Percentiles rank a stretch among this genome's conserved stretches.
Evolutionary conservation across 2,113 vertebrate species (phyloP).

Genomic region (Pelecanus crispus): DNA sequence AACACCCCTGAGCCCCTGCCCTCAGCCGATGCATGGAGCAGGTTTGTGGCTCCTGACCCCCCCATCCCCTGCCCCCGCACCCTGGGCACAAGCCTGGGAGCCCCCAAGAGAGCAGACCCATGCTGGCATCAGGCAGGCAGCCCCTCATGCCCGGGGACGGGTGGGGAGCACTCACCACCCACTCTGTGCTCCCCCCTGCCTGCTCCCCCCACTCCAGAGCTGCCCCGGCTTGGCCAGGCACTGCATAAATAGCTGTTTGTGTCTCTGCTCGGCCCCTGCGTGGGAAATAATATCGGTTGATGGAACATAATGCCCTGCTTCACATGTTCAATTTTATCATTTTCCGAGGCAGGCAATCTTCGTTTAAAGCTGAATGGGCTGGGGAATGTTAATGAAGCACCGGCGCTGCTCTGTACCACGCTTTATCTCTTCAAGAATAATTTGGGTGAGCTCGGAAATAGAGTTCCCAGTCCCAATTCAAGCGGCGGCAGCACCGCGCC

Average conservation of each 20-base stretch:
- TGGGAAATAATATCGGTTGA: conserved; percentile 64
- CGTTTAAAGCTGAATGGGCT: conserved; percentile 66
- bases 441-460: conserved; percentile 67
- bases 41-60: neutral
- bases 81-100: neutral
- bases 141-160: neutral
- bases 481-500: conserved; percentile 43
- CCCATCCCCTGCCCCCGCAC: neutral
- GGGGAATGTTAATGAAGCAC: conserved; percentile 66
- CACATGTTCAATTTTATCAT: conserved; percentile 69
- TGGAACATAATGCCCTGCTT: conserved; percentile 66
- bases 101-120: neutral
- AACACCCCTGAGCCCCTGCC: neutral
- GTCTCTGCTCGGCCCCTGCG: conserved; percentile 41
- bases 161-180: neutral
- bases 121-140: neutral
- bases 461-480: conserved; percentile 68
- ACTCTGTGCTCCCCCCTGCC: neutral
- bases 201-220: neutral
- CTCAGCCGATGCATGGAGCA: neutral
- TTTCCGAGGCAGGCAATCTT: conserved; percentile 64
- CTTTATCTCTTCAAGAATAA: conserved; percentile 68
- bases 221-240: neutral
- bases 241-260: conserved; percentile 65
- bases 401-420: conserved; percentile 44